Base-by-base conservation (phyloP, 2,113 vertebrate species). In the Genyomyrus donnyi region DNA sequence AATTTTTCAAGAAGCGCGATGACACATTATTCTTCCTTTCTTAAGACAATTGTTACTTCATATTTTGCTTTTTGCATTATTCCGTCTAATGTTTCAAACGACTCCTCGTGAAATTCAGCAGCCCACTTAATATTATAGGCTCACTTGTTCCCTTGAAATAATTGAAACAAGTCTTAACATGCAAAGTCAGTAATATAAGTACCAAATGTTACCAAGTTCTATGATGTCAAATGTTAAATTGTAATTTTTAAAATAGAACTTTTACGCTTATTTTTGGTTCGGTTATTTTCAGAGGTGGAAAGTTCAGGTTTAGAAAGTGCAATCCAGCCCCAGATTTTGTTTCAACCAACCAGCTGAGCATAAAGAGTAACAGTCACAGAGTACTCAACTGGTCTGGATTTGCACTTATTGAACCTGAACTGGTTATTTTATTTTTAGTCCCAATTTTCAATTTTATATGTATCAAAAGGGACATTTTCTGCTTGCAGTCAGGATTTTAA, bases 1-100 rank as follows among this genome's bases (percentile, higher is more conserved):
- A 46, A 42, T 87, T 74, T 90, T 90, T 46, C 66, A 90, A 46
- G 62, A 52, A 90, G 48, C 31, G 46, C 10, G 70, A 89, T 80
- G 62, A 62, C 24, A 88, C 56, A 74, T 70, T 45, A 48, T 88
- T n/a, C 88, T 49, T 46, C 24, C 56, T 49, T 88, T 74, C 48
- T 74, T 46, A 74, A 88, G 66, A 31, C n/a, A 88, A 66, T 49
- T 35, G 87, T 62, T 21, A 27, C 45, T 88, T 88, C 48, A 88
- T 74, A 48, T 74, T 70, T 42, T 62, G 58, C 46, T 35, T 52
- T 49, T 39, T 80, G 48, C n/a, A 35, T 89, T 77, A 52, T 48
- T 74, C 66, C 24, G 27, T 31, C 27, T 89, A 77, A 89, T n/a
- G 46, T 89, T 89, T 77, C 42, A 74, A 27, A 49, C n/a, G 24